Percentiles rank a stretch among this genome's conserved stretches.
Conservation (phyloP, 2,113 vertebrate genomes). For the Oryctolagus cuniculus region DNA sequence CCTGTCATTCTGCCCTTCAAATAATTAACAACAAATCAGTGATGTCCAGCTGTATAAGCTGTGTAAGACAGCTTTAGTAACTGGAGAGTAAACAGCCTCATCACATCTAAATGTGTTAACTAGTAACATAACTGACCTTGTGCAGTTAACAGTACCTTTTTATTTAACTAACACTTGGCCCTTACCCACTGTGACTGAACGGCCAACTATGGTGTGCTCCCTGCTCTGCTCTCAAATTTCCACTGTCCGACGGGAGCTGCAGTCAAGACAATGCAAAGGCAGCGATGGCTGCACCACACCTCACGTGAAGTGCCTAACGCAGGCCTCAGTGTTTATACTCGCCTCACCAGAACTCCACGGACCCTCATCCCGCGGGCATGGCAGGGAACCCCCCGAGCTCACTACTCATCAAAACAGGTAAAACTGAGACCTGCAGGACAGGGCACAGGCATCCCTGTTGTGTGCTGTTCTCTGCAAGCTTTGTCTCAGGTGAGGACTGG, state of each 20-base stretch:
- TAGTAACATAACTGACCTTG: not conserved
- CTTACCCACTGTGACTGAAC: not conserved
- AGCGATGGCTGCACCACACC: not conserved
- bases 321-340: not conserved
- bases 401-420: not conserved
- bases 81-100: not conserved
- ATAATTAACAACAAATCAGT: not conserved
- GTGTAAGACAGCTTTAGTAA: not conserved
- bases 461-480: not conserved
- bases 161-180: not conserved
- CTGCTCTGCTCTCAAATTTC: not conserved
- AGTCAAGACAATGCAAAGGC: not conserved
- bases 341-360: not conserved
- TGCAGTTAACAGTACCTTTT: too few species aligned
- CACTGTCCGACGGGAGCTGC: not conserved
- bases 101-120: not conserved
- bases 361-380: not conserved
- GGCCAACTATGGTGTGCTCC: not conserved
- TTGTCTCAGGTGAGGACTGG: not conserved
- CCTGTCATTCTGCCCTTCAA: too few species aligned
- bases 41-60: not conserved
- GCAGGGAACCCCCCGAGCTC: not conserved
- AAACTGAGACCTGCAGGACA: not conserved
- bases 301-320: not conserved
- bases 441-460: not conserved